Conservation (phyloP, 2,113 vertebrate genomes). For the Onychostoma macrolepis region DNA sequence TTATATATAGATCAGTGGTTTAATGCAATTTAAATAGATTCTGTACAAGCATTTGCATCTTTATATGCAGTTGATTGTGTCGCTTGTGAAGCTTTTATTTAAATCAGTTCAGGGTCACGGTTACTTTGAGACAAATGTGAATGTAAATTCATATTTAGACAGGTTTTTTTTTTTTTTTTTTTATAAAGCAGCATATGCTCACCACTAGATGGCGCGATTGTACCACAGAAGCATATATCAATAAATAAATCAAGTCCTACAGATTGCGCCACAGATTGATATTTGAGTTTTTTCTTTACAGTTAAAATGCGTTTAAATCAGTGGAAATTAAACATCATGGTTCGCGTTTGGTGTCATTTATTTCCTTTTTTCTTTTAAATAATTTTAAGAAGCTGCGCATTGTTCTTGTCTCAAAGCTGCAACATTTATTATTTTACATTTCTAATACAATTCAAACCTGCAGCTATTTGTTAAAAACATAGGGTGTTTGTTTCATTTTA, state of each 20-base stretch:
- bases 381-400: not conserved
- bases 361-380: not conserved
- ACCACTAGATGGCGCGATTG: slow-evolving; percentile 7
- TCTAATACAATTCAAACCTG: not conserved
- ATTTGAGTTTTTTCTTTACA: not conserved
- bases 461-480: not conserved
- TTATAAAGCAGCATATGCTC: not conserved
- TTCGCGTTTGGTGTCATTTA: not conserved
- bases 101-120: not conserved
- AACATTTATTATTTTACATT: not conserved
- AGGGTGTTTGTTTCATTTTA: not conserved
- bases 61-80: not conserved
- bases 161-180: too few species aligned
- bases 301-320: not conserved
- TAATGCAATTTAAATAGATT: not conserved
- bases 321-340: not conserved
- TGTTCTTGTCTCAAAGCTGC: not conserved
- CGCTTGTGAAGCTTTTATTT: not conserved
- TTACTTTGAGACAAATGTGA: not conserved
- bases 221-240: not conserved
- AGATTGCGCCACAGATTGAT: not conserved
- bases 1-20: too few species aligned
- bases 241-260: not conserved
- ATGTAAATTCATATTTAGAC: not conserved
- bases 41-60: not conserved